Conservation (phyloP, 2,113 vertebrate genomes). For the Myotis davidii region DNA sequence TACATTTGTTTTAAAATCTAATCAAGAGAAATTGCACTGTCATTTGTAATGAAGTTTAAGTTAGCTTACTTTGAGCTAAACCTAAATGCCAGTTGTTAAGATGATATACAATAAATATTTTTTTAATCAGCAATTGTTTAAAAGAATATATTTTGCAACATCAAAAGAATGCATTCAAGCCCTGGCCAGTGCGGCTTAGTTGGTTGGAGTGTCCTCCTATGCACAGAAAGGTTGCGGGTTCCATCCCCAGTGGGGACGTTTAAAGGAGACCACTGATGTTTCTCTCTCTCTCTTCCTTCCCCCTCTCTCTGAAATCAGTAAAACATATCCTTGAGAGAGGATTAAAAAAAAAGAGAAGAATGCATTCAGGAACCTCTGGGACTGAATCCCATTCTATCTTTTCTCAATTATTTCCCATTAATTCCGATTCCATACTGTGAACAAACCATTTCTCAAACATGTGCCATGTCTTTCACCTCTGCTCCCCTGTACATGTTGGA, state of each 20-base stretch:
- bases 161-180: constrained; percentile 45
- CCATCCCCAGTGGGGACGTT: neutral
- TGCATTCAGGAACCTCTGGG: constrained; percentile 36
- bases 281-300: neutral
- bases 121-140: constrained; percentile 8
- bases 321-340: neutral
- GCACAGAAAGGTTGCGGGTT: neutral
- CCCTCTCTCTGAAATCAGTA: neutral
- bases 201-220: no score
- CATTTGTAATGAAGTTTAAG: neutral
- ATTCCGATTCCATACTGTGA: neutral
- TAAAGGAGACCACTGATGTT: neutral
- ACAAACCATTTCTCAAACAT: neutral
- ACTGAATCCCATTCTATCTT: neutral
- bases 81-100: constrained; percentile 20
- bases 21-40: neutral
- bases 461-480: neutral
- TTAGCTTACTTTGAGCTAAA: constrained; percentile 31
- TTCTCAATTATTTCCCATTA: neutral
- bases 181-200: neutral
- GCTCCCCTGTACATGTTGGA: neutral
- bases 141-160: neutral
- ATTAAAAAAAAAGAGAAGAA: neutral
- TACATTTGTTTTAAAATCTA: constrained; percentile 32
- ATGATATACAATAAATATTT: constrained; percentile 22